Evolutionary conservation across 2,888 invertebrate species (phyloP).

Genomic region (Diabrotica balteata): DNA sequence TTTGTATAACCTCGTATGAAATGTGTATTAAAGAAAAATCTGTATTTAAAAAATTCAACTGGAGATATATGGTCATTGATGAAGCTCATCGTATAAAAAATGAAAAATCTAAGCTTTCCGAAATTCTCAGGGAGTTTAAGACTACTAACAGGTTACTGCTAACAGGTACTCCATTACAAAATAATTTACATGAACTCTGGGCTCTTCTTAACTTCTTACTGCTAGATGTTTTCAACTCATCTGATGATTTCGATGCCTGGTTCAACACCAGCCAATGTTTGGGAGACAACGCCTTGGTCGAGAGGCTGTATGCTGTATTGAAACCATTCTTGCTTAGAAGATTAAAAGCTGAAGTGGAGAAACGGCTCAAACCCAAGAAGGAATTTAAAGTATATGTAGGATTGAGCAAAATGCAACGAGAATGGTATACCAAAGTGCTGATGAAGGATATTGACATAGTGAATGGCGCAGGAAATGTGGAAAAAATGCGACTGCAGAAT

Average conservation of each 20-base stretch:
- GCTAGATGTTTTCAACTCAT: constrained; percentile 97
- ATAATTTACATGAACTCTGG: constrained; percentile 98
- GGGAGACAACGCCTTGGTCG: constrained; percentile 89
- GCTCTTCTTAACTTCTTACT: constrained; percentile 95
- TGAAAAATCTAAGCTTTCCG: constrained; percentile 97
- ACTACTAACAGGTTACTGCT: constrained; percentile 74
- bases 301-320: constrained; percentile 90
- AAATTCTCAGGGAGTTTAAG: constrained; percentile 95
- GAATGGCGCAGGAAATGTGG: constrained; percentile 94
- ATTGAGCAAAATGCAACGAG: constrained; percentile 97
- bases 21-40: constrained; percentile 97
- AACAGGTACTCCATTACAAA: constrained; percentile 92
- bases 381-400: constrained; percentile 97
- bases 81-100: constrained; percentile 99
- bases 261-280: constrained; percentile 95
- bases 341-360: constrained; percentile 97
- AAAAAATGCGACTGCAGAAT: constrained; percentile 97
- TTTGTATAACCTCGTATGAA: constrained; percentile 97
- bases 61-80: constrained; percentile 99
- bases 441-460: constrained; percentile 99
- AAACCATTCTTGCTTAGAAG: constrained; percentile 94
- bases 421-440: constrained; percentile 98
- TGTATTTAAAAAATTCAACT: constrained; percentile 97
- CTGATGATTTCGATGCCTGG: constrained; percentile 98
- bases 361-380: constrained; percentile 94